phyloP scores from a whole-genome alignment of 2,797 vertebrate genomes.

The Clarias pachynema region DNA sequence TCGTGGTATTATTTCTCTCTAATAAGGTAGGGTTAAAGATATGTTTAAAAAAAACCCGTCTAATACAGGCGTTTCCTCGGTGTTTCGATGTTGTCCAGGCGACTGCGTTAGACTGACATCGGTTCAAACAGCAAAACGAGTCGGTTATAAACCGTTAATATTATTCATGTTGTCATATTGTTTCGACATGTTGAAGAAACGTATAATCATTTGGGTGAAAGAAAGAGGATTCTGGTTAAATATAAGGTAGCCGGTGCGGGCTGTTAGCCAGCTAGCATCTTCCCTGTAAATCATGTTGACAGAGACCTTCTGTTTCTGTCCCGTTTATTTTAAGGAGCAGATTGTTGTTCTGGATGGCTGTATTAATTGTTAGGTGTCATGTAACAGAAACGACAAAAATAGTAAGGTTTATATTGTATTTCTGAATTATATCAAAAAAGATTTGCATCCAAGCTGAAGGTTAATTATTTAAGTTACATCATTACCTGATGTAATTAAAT shows the following conservation, averaged over 20 bases:
- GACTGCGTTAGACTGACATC: conserved; percentile 57
- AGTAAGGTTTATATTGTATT: background rate
- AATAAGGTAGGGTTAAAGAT: conserved; percentile 39
- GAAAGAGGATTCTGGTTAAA: background rate
- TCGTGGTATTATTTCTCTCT: conserved; percentile 15
- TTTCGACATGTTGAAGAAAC: no score
- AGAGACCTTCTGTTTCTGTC: background rate
- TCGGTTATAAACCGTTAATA: background rate
- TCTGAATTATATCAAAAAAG: background rate
- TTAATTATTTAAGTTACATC: background rate
- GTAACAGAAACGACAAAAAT: background rate
- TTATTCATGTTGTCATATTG: background rate
- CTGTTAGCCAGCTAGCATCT: conserved; percentile 35
- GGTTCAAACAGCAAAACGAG: background rate
- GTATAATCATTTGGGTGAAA: background rate
- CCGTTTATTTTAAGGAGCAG: background rate
- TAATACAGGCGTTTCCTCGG: conserved; percentile 51
- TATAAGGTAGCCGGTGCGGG: background rate
- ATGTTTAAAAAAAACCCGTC: background rate
- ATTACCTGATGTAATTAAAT: background rate
- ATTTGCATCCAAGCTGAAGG: background rate
- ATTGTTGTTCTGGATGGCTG: background rate
- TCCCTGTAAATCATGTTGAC: background rate
- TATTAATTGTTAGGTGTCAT: background rate
- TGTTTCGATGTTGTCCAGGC: conserved; percentile 19